Conservation (phyloP, 1,140 invertebrate species). For the Dufourea novaeangliae region DNA sequence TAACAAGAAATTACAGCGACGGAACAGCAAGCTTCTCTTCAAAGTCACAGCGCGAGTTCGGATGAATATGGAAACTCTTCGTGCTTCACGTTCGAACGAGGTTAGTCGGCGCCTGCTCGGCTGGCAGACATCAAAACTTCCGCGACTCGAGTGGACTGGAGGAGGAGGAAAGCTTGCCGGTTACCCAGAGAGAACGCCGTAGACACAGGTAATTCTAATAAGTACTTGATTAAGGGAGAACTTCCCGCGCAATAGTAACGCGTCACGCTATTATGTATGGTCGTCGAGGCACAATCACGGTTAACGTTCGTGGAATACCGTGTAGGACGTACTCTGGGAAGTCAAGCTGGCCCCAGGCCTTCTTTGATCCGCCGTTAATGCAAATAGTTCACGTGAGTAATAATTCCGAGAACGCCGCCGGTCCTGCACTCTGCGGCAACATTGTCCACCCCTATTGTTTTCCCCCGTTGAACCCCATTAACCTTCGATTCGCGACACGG, state of each 20-base stretch:
- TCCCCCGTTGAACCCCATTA: too few species aligned
- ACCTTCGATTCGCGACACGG: neutral
- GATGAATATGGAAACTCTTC: constrained; percentile 60
- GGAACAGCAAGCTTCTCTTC: constrained; percentile 17
- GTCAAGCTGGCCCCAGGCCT: constrained; percentile 6
- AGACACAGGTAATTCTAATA: constrained; percentile 56
- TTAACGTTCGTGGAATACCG: constrained; percentile 24
- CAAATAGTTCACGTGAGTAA: constrained; percentile 50
- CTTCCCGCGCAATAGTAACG: constrained; percentile 48
- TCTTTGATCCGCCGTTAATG: constrained; percentile 50
- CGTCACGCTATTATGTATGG: constrained; percentile 29
- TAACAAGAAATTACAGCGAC: constrained; percentile 37
- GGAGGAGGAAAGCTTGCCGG: too few species aligned
- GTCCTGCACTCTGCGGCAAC: neutral
- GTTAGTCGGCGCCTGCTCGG: constrained; percentile 29
- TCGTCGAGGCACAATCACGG: constrained; percentile 37
- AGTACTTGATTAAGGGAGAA: constrained; percentile 61
- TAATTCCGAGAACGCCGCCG: constrained; percentile 26
- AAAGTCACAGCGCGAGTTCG: constrained; percentile 61
- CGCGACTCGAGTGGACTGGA: constrained; percentile 43
- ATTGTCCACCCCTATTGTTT: too few species aligned
- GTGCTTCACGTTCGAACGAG: constrained; percentile 43
- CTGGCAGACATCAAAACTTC: constrained; percentile 45
- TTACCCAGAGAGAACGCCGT: constrained; percentile 6
- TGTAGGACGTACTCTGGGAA: neutral